Base-by-base conservation (phyloP, 2,888 invertebrate species). In the Didymodactylos carnosus region DNA sequence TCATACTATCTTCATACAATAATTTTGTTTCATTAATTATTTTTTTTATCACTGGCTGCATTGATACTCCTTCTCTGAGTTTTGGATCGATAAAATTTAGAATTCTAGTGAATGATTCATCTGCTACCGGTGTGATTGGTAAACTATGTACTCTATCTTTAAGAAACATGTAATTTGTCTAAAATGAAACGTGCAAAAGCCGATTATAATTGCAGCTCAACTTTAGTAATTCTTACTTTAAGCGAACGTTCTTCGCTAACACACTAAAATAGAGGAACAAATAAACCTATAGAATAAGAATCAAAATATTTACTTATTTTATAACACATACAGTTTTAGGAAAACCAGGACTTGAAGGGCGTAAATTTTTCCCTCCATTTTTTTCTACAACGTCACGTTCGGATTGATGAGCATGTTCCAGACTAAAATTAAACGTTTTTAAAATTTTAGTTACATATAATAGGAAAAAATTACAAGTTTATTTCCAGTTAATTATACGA, bases 161-260 rank as follows among this genome's bases (percentile, higher is more conserved):
- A 77, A 83, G 78, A 76, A 80, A 83, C 77, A 80, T 79, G 77
- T 83, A 83, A 78, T 83, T 83, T 41, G 81, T 76, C 82, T 83
- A 76, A 25, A 35, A 11, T 74, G 27, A 1, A n/a, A 46, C 41
- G 25, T 4, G 70, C 29, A 25, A 69, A 41, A 51, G 25, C 5
- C 69, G 11, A 70, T 5, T 41, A 1, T 16, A 16, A n/a, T 10
- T 27, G 14, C 29, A 13, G 6, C 23, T 11, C 11, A 11, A 14
- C 23, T n/a, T 6, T 75, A 43, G 46, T 41, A 10, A n/a, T 25
- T 77, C 80, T 79, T 77, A 82, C 82, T 79, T 81, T 76, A 19
- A 82, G 78, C 75, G 79, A 76, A 72, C 82, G 77, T 73, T 82
- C 82, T 76, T 80, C 79, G 76, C 83, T 82, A 81, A 83, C 82